phyloP scores from a whole-genome alignment of 1,140 invertebrate genomes.

The Temnothorax longispinosus region DNA sequence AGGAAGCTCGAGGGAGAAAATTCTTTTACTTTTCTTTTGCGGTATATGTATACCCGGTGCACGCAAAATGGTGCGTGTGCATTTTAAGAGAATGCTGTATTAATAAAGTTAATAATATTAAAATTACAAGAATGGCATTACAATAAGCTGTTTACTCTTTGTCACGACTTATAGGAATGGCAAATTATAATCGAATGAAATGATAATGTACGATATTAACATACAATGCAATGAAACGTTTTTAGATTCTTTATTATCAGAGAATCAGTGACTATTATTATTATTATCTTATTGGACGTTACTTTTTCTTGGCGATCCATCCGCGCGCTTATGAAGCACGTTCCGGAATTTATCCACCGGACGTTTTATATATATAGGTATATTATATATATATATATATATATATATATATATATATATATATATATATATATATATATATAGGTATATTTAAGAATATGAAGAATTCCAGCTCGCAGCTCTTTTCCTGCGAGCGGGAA shows the following conservation, averaged over 20 bases:
- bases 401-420: too few species aligned
- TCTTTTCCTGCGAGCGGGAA: conserved; percentile 51
- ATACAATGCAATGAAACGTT: conserved; percentile 9
- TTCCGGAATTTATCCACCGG: conserved; percentile 39
- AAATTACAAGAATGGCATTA: background rate
- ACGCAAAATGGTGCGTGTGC: background rate
- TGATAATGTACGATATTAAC: background rate
- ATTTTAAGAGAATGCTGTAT: background rate
- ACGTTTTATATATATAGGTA: conserved; percentile 6
- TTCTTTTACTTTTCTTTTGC: background rate
- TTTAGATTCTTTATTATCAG: background rate
- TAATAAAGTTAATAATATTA: background rate
- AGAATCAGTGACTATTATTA: background rate
- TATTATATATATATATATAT: background rate
- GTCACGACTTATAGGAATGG: background rate
- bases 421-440: background rate
- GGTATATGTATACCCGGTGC: background rate
- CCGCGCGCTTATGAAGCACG: background rate
- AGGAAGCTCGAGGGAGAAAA: background rate
- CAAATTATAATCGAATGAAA: background rate
- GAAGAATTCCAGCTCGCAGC: conserved; percentile 57
- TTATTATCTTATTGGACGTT: background rate
- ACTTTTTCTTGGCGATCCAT: background rate
- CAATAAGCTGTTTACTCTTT: background rate
- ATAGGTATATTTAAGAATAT: conserved; percentile 39